phyloP scores from a whole-genome alignment of 1,140 invertebrate species.

The Drosophila bocki region DNA sequence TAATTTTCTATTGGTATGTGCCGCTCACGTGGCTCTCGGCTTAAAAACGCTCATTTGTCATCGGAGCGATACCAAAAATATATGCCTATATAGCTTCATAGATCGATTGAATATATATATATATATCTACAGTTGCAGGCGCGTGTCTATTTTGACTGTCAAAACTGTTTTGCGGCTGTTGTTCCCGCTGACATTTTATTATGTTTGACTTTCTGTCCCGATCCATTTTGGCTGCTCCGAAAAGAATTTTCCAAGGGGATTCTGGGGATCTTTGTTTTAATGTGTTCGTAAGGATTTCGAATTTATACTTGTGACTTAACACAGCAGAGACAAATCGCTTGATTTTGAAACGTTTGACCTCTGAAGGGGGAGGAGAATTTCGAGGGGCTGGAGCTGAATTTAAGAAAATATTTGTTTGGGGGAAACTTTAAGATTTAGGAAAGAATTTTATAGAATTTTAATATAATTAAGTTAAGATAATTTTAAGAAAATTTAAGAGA shows the following conservation, averaged over 20 bases:
- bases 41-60: conserved; percentile 76
- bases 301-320: conserved; percentile 37
- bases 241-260: conserved; percentile 10
- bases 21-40: conserved; percentile 22
- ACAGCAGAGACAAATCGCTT: conserved; percentile 34
- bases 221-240: conserved; percentile 24
- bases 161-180: conserved; percentile 78
- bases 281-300: conserved; percentile 45
- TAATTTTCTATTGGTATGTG: conserved; percentile 73
- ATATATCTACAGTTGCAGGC: conserved; percentile 47
- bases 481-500: too few species aligned
- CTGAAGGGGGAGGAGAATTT: neutral
- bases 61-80: conserved; percentile 19
- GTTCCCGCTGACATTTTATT: conserved; percentile 79
- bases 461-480: neutral
- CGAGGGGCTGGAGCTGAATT: too few species aligned
- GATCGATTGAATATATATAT: conserved; percentile 31
- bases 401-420: neutral
- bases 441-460: conserved; percentile 9
- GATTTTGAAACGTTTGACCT: conserved; percentile 25
- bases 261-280: conserved; percentile 32
- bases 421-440: too few species aligned
- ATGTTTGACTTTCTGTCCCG: conserved; percentile 75
- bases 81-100: neutral
- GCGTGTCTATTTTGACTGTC: conserved; percentile 76